Evolutionary conservation across 2,888 invertebrate genomes (phyloP), one percentile per base, ranked within the genome.

Genomic region (Thymelicus sylvestris): DNA sequence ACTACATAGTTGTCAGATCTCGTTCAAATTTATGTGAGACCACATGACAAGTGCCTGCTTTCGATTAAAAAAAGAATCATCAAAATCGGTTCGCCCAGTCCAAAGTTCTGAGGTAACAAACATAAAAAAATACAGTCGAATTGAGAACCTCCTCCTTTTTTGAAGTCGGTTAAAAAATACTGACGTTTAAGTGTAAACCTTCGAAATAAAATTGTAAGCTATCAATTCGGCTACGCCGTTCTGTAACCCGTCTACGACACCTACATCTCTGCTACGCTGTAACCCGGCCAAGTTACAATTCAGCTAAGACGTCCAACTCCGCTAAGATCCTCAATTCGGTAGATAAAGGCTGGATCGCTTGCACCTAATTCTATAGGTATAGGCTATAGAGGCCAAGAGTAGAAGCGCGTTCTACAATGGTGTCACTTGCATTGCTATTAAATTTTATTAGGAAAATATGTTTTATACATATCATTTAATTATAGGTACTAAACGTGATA

Each of bases 361-460:
- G 79, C 83, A 84, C 80, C 86, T 87, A 87, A 86, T 84, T 84
- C 83, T 86, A 86, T 81, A 81, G 80, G 80, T 80, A n/a, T n/a
- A n/a, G 82, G 77, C 74, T 86, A 83, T 84, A 74, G 79, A 80
- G 78, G 79, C 78, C 77, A 80, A 80, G 78, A 82, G 79, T 85
- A 81, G 63, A n/a, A 71, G 78, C 72, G 31, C 72, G 76, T 71
- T 76, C 77, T 48, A 81, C 80, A 69, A n/a, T 69, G 69, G 64
- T 48, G 64, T 64, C 69, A 65, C 24, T 6, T 15, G 31, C 7
- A n/a, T 10, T 66, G 41, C 44, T 55, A 8, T 66, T 55, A 41
- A 19, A n/a, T 44, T 44, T 44, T 39, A 44, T 55, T 55, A 13
- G 19, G 39, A 60, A 24, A 50, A 66, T n/a, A 47, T 31, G 24